Evolutionary conservation across 2,888 invertebrate species (phyloP).

Genomic region (Mesopsocus fuscifrons): DNA sequence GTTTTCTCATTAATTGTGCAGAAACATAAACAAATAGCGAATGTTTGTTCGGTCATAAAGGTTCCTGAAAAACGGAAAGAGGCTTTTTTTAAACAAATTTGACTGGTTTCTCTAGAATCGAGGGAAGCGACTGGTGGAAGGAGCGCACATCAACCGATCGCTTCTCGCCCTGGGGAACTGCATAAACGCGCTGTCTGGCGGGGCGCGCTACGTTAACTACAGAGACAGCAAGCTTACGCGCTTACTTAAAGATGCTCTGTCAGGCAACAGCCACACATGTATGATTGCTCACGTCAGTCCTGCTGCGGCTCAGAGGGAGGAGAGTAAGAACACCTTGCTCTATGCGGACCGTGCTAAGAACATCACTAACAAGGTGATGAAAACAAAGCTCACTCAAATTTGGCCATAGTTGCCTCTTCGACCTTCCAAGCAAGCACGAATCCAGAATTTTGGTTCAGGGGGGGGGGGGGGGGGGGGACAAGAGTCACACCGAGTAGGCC

Average conservation of each 20-base stretch:
- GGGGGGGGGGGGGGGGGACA: no score
- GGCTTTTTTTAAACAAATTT: no score
- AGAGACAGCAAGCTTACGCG: constrained; percentile 89
- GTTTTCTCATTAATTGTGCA: no score
- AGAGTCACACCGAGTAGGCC: no score
- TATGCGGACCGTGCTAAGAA: constrained; percentile 88
- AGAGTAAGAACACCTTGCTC: constrained; percentile 80
- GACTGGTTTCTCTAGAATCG: constrained; percentile 33
- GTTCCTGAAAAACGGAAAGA: no score
- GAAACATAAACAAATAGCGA: no score
- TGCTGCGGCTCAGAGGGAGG: constrained; percentile 61
- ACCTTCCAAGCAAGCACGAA: no score
- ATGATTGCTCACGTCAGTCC: constrained; percentile 95
- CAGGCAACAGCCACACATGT: constrained; percentile 85
- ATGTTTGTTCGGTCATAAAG: no score
- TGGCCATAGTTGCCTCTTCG: no score
- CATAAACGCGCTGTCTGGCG: constrained; percentile 81
- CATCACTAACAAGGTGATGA: constrained; percentile 68
- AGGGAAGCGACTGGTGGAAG: constrained; percentile 74
- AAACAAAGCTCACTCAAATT: no score
- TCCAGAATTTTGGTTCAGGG: no score
- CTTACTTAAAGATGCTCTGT: constrained; percentile 65
- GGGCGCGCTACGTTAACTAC: constrained; percentile 78
- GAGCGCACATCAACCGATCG: constrained; percentile 88
- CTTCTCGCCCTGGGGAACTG: constrained; percentile 84